Base-by-base conservation (phyloP, 2,888 invertebrate genomes). In the Phasia obesa region DNA sequence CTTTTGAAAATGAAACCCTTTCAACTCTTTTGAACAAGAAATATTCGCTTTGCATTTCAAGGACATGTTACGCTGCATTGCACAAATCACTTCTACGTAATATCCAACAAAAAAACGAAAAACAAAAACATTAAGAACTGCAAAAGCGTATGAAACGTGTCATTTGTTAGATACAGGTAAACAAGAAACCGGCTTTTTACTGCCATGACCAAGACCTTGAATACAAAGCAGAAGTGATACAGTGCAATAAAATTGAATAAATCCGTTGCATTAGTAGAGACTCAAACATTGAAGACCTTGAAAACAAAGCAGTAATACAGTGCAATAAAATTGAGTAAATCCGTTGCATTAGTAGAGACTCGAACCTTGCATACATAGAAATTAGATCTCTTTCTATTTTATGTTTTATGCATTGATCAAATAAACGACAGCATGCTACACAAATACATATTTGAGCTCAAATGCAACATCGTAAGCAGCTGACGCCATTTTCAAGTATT, bases 1-100 rank as follows among this genome's bases (percentile, higher is more conserved):
- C n/a, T 44, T 44, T 17, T 70, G 17, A 59, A 76, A 60, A 27
- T 53, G n/a, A 73, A 65, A 35, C 31, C 59, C 42, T 67, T 67
- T 57, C 51, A 59, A 35, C 15, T 15, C n/a, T 53, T 27, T 9
- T 27, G 9, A 7, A 25, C 7, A 42, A 42, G 4, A 59, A 15
- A 51, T 25, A 11, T 51, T 49, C 15, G n/a, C 17, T 17, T 62
- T 73, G 53, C 44, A 80, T 80, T 74, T 80, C 79, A 80, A 74
- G 73, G 79, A 62, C 79, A 74, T 62, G 47, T 55, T 77, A 70
- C 47, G 77, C 69, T 79, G 73, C 67, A 80, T 38, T 80, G 67
- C 44, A 67, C 73, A 67, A 25, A 53, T 59, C n/a, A 57, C 55
- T 31, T 13, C 23, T n/a, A 60, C 59, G 31, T 57, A 44, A 53